Conservation (phyloP, 2,113 vertebrate genomes). For the Baryphthengus martii region DNA sequence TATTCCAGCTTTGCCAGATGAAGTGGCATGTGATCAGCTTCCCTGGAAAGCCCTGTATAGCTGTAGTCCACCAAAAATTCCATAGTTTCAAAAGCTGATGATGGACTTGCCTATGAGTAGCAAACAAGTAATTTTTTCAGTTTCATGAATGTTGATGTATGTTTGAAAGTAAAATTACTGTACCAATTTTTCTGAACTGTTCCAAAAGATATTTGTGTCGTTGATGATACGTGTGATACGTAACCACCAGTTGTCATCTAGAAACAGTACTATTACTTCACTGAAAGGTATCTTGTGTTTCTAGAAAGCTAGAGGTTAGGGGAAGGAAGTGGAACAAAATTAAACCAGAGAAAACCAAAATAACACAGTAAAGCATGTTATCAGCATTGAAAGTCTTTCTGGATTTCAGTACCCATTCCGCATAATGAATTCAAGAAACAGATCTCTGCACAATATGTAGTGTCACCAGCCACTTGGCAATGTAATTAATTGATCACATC, state of each 20-base stretch:
- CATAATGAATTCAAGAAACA: neutral
- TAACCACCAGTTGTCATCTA: neutral
- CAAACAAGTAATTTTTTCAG: neutral
- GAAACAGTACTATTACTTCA: neutral
- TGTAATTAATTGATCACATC: conserved; percentile 55
- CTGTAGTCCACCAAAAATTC: neutral
- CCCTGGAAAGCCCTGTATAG: neutral
- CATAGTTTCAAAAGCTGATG: neutral
- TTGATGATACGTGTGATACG: neutral
- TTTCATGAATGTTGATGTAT: neutral
- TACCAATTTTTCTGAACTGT: neutral
- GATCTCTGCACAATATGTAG: neutral
- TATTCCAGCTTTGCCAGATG: neutral
- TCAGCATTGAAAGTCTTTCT: neutral
- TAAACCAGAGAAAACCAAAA: neutral
- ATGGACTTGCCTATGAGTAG: neutral
- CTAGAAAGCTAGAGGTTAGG: neutral
- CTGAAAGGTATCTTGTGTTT: neutral
- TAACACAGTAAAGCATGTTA: neutral
- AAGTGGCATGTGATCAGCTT: neutral
- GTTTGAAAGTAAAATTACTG: neutral
- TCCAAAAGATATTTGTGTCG: neutral
- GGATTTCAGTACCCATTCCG: neutral
- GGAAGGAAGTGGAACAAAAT: neutral
- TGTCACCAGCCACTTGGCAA: conserved; percentile 15